A percentile compares a stretch with the other conserved stretches of the same genome.
Evolutionary conservation across 2,888 invertebrate genomes (phyloP).

Genomic region (Chymomyza amoena): DNA sequence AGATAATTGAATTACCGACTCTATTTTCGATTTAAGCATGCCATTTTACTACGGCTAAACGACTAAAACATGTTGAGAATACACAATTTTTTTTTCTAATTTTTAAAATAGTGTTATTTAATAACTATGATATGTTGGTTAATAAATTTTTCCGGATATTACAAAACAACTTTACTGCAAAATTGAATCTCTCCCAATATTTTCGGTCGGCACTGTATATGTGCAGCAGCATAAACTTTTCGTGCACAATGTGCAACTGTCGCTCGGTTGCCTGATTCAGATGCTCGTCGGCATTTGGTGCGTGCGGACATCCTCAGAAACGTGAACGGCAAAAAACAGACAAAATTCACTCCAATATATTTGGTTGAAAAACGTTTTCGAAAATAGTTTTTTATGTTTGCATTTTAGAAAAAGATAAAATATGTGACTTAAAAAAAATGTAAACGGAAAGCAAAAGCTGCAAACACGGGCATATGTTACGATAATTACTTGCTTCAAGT

Average conservation of each 20-base stretch:
- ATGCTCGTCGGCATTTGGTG: constrained; percentile 68
- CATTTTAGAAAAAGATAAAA: neutral
- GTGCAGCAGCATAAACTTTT: constrained; percentile 19
- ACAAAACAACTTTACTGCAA: no score
- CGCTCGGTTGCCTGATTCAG: constrained; percentile 46
- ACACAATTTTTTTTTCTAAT: no score
- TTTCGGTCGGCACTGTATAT: constrained; percentile 19
- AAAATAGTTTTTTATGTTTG: neutral
- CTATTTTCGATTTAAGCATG: no score
- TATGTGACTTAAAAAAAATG: neutral
- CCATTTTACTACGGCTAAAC: no score
- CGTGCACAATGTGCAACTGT: constrained; percentile 14
- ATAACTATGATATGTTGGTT: no score
- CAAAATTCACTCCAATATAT: neutral
- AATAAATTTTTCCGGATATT: no score
- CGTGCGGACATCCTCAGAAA: constrained; percentile 36
- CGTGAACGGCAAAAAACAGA: neutral
- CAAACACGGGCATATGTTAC: neutral
- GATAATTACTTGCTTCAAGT: neutral
- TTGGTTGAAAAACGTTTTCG: constrained; percentile 6
- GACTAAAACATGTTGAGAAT: no score
- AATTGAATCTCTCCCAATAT: neutral
- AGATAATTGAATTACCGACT: no score
- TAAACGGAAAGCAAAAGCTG: neutral
- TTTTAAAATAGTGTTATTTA: no score